Evolutionary conservation across 2,888 invertebrate genomes (phyloP), one percentile per base, ranked within the genome.

Genomic region (Cyclophora punctaria): DNA sequence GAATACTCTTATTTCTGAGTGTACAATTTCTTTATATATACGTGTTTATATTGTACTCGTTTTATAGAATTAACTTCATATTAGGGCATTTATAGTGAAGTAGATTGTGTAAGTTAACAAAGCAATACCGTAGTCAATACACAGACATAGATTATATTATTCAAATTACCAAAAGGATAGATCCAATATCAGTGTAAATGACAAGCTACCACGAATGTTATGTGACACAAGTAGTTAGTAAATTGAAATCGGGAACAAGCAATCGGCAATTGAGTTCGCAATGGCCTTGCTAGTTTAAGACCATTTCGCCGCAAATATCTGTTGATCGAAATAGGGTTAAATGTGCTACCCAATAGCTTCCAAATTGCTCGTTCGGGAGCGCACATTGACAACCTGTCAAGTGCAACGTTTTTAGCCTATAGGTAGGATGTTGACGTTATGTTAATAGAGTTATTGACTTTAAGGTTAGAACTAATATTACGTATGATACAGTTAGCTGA

Each of bases 381-480:
- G 60, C 57, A 53, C 55, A 58, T 59, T 64, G 61, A 64, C 62
- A 59, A 60, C 62, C 60, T 64, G 62, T 66, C 63, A 61, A 48
- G 48, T 58, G 62, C 63, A 62, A 46, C 50, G 56, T 43, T 52
- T 55, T 48, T 49, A 35, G 47, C 5, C 34, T 5, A 20, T 48
- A 51, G 42, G 34, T 48, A 51, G 53, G 48, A 54, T 53, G 53
- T 57, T 56, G 53, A 54, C 54, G 54, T 40, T 43, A 51, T 58
- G 55, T 50, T 58, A 60, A 58, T 58, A 20, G 20, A 20, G 20
- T 20, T 20, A 20, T 20, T 20, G 20, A 20, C 20, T 20, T 20
- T 20, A 20, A 20, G 20, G 20, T 20, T 20, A 20, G 20, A 20
- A 20, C 20, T 20, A 20, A 20, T 20, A 20, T 20, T 20, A 20